Evolutionary conservation across 2,888 invertebrate genomes (phyloP), one percentile per base, ranked within the genome.

Genomic region (Antitype chi): DNA sequence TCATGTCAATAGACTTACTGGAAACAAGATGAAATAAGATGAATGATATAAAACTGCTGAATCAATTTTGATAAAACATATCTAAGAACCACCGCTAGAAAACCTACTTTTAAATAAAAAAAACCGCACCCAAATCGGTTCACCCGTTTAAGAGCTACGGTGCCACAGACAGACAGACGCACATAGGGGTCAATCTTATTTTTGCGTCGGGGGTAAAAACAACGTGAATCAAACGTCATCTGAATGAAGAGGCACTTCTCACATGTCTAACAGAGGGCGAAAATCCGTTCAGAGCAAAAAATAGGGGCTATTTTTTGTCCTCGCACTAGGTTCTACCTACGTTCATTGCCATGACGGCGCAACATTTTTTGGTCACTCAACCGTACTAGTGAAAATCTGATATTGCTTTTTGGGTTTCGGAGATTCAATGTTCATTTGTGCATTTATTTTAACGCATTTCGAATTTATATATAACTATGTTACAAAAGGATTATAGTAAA

Each of bases 181-280:
- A 38, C 38, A 38, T 38, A 38, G 38, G 5, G 38, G 38, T 38
- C 6, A 38, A 38, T 6, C 38, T 6, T 38, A 0, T 6, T 38
- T 6, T 38, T 38, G 38, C 38, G 6, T 38, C 38, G 3, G 38
- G 5, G 38, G 38, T 38, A 5, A 38, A 32, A 47, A 62, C 17
- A n/a, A 62, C 8, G 52, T 15, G n/a, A 71, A 53, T 23, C 20
- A 60, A 1, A 53, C 53, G 59, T 52, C 57, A 78, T 23, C 15
- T 47, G 32, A 59, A 71, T 78, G 57, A 78, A 59, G 43, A 28
- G 23, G 43, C 43, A 52, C 13, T 52, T 53, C 70, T 59, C 64
- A 52, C 43, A 53, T 59, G 49, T 64, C 57, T 25, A 59, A 52
- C 13, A 70, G 17, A 32, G 9, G 23, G 13, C 43, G 0, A 32